A percentile compares a stretch with the other conserved stretches of the same genome.
Evolutionary conservation across 2,888 invertebrate species (phyloP).

Genomic region (Autographa pulchrina): DNA sequence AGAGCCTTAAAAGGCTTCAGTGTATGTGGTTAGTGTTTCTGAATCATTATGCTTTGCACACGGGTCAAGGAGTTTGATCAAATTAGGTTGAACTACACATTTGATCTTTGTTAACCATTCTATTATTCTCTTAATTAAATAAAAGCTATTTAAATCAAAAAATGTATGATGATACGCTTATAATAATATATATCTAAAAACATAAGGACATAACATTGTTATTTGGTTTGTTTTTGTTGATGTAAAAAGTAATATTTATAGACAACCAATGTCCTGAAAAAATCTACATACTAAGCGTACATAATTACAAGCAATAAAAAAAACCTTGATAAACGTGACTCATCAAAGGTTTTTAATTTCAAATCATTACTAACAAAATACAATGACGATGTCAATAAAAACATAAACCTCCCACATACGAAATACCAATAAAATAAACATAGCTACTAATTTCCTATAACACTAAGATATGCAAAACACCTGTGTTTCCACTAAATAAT

Average conservation of each 20-base stretch:
- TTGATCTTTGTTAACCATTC: not conserved
- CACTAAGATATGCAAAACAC: slow-evolving; percentile 25
- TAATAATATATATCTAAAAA: too few species aligned
- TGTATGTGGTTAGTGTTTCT: slow-evolving; percentile 38
- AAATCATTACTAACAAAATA: not conserved
- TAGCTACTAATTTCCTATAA: slow-evolving; percentile 31
- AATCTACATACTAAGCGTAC: too few species aligned
- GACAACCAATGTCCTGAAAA: too few species aligned
- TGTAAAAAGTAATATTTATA: too few species aligned
- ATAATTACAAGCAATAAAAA: too few species aligned
- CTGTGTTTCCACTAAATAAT: slow-evolving; percentile 38
- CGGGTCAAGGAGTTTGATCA: slow-evolving; percentile 42
- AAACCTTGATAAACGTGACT: too few species aligned
- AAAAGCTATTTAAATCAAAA: too few species aligned
- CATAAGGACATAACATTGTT: too few species aligned
- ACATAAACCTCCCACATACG: slow-evolving; percentile 26
- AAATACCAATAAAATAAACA: slow-evolving; percentile 11
- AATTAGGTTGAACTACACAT: slow-evolving; percentile 36
- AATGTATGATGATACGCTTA: too few species aligned
- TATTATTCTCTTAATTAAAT: too few species aligned
- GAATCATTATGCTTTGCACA: slow-evolving; percentile 56
- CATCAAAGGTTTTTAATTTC: not conserved
- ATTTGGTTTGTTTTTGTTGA: too few species aligned
- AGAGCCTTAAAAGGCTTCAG: slow-evolving; percentile 20
- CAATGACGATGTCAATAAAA: not conserved